Evolutionary conservation across 2,797 vertebrate genomes (phyloP).

Genomic region (Ambastaia sidthimunki): DNA sequence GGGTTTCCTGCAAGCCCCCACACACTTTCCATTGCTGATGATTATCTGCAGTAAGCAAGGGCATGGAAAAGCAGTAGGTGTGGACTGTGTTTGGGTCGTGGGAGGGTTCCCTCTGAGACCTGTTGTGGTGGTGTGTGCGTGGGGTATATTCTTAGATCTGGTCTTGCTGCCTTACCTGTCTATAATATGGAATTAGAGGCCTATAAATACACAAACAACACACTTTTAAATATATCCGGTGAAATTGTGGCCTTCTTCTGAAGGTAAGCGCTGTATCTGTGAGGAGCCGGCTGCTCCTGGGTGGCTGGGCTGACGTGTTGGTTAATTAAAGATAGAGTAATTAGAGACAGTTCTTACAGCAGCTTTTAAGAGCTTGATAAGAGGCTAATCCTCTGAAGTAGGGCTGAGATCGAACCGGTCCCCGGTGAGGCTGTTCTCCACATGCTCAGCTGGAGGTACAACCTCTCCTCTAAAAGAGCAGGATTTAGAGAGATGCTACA

Average conservation of each 20-base stretch:
- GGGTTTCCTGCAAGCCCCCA: conserved; percentile 62
- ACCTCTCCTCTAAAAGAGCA: conserved; percentile 66
- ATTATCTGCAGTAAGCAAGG: conserved; percentile 61
- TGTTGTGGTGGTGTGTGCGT: conserved; percentile 52
- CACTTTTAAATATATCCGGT: conserved; percentile 4
- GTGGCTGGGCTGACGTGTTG: no score
- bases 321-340: conserved; percentile 86
- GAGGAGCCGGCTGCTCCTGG: conserved; percentile 59
- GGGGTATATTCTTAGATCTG: conserved; percentile 43
- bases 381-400: conserved; percentile 82
- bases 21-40: conserved; percentile 62
- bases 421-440: conserved; percentile 65
- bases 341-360: conserved; percentile 79
- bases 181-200: conserved; percentile 17
- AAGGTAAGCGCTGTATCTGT: conserved; percentile 35
- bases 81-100: conserved; percentile 64
- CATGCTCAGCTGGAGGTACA: conserved; percentile 69
- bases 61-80: conserved; percentile 73
- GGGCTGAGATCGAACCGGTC: conserved; percentile 77
- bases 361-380: conserved; percentile 79
- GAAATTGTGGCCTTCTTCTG: conserved; percentile 4
- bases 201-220: conserved; percentile 26
- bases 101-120: conserved; percentile 81
- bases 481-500: conserved; percentile 63
- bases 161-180: not conserved